A percentile compares a stretch with the other conserved stretches of the same genome.
These are phyloP conservation scores for Chloropsis cyanopogon DNA, from an alignment of 2,113 vertebrate genomes.

Conservation along the genomic window DNA sequence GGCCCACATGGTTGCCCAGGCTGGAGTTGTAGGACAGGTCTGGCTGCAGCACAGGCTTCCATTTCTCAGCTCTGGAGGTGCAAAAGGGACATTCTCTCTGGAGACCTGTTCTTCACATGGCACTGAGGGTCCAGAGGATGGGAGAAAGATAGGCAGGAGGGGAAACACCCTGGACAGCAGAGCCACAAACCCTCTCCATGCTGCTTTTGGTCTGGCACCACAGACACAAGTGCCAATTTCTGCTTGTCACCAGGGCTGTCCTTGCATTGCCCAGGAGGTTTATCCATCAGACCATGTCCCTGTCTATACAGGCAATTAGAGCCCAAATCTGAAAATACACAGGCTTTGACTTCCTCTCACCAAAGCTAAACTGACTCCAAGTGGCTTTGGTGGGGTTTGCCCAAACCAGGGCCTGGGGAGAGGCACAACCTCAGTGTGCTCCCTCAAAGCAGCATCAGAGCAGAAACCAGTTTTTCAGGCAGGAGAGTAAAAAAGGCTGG, in stretches of 20 bases:
- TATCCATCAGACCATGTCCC: accelerated
- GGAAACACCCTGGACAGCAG: not conserved
- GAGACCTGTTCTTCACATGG: not conserved
- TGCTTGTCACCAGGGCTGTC: not conserved
- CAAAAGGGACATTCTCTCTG: not conserved
- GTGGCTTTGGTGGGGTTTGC: not conserved
- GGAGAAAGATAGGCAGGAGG: not conserved
- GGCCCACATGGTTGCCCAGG: not conserved
- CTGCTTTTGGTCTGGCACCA: not conserved
- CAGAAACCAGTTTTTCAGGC: not conserved
- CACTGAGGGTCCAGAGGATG: not conserved
- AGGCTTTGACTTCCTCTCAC: not conserved
- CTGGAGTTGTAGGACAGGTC: not conserved
- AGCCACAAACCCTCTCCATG: not conserved
- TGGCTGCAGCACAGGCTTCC: accelerated
- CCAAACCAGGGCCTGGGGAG: not conserved
- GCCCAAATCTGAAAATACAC: not conserved
- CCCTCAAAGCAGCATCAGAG: not conserved
- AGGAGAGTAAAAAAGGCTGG: not conserved
- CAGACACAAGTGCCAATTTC: not conserved
- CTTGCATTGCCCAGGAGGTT: not conserved
- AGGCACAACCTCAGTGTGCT: not conserved
- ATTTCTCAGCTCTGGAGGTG: not conserved
- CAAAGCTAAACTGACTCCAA: not conserved
- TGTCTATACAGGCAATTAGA: not conserved